phyloP scores from a whole-genome alignment of 2,797 vertebrate genomes.

The Halcyon leucocephala region DNA sequence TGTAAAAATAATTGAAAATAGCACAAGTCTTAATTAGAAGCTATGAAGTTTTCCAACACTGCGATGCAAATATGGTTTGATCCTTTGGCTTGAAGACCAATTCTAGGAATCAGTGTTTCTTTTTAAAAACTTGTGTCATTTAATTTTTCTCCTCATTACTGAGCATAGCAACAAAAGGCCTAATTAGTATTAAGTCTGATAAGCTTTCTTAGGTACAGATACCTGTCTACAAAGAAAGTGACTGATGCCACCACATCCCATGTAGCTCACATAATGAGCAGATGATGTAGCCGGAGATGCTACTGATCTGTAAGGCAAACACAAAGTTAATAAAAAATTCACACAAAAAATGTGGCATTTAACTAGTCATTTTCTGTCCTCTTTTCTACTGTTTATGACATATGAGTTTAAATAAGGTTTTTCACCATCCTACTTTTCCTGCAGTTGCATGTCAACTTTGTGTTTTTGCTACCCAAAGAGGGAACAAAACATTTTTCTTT shows the following conservation, averaged over 20 bases:
- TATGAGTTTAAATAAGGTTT: neutral
- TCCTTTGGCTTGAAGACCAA: neutral
- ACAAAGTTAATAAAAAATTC: neutral
- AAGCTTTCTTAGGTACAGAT: neutral
- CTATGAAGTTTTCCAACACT: neutral
- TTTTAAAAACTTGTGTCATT: neutral
- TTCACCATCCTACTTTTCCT: neutral
- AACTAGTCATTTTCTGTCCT: neutral
- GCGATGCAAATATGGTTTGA: neutral
- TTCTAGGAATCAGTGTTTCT: neutral
- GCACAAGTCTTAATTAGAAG: neutral
- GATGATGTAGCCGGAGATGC: neutral
- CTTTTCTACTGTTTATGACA: neutral
- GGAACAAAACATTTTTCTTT: neutral
- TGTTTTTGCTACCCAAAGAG: neutral
- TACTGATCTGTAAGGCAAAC: neutral
- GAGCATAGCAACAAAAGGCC: neutral
- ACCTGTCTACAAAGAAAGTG: neutral
- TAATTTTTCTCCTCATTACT: neutral
- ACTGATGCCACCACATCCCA: neutral
- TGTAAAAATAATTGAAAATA: neutral
- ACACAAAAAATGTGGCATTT: neutral
- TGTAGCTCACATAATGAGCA: neutral
- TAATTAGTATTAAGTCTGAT: conserved; percentile 27
- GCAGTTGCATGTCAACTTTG: neutral